These are phyloP conservation scores for Cheirogaleus major DNA, from an alignment of 2,797 vertebrate genomes.

Conservation along the genomic window DNA sequence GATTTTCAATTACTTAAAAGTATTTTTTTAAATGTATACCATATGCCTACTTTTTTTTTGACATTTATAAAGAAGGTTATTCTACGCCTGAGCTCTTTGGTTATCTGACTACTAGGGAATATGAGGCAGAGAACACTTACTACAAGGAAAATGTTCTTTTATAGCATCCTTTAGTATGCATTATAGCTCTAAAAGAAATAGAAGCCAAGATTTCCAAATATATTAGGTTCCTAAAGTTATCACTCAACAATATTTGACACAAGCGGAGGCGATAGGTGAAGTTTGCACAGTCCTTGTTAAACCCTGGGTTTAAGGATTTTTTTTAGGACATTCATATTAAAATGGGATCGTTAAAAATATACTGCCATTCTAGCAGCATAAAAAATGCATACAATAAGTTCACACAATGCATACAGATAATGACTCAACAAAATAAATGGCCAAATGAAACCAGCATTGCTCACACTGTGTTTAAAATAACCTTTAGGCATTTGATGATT, in stretches of 20 bases:
- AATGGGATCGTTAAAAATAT: slow-evolving; percentile 62
- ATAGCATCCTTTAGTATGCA: slow-evolving; percentile 59
- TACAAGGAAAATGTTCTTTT: slow-evolving; percentile 70
- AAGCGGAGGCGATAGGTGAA: slow-evolving; percentile 38
- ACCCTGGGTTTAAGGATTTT: slow-evolving; percentile 74
- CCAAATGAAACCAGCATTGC: slow-evolving; percentile 71
- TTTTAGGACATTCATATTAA: slow-evolving; percentile 71
- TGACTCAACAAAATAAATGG: slow-evolving; percentile 74
- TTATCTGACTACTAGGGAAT: slow-evolving; percentile 57
- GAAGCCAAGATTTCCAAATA: slow-evolving; percentile 68
- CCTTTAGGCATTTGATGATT: slow-evolving; percentile 63
- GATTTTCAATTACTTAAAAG: slow-evolving; percentile 58
- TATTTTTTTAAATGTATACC: slow-evolving; percentile 63
- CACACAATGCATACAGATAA: slow-evolving; percentile 66
- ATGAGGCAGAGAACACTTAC: slow-evolving; percentile 66
- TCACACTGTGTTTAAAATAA: slow-evolving; percentile 80
- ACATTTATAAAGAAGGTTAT: slow-evolving; percentile 71
- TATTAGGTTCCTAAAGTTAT: slow-evolving; percentile 75
- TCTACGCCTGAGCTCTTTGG: slow-evolving; percentile 63
- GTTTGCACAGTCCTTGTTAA: slow-evolving; percentile 73
- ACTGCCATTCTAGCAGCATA: slow-evolving; percentile 26
- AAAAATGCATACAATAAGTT: slow-evolving; percentile 62
- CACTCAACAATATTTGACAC: slow-evolving; percentile 76
- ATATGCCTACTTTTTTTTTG: slow-evolving; percentile 33
- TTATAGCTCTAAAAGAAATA: slow-evolving; percentile 71